Evolutionary conservation across 2,888 invertebrate species (phyloP), one percentile per base, ranked within the genome.

Genomic region (Sycophila texana): DNA sequence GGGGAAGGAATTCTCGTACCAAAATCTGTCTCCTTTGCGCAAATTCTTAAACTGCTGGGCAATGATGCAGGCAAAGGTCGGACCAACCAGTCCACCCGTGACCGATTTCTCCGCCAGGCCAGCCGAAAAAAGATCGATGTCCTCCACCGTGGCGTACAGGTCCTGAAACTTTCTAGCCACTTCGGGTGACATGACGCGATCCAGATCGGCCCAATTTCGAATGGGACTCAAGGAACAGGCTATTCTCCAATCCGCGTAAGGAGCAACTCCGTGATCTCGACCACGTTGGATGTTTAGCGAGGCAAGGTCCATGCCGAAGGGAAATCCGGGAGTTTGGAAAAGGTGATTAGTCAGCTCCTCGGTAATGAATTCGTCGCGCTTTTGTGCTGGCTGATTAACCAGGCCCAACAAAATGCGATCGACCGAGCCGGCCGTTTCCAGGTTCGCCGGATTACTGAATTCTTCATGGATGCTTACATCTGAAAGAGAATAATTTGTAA

Each of bases 201-300:
- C 92, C 53, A 97, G 91, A 85, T 96, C 96, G 12, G 93, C 92
- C 93, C 96, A 97, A 58, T 91, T 92, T 18, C 91, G 91, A 20
- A 96, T 92, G 0, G 92, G 90, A 0, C 94, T 92, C 0, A 96
- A 88, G 0, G 96, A 95, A 87, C 97, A 97, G 0, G 96, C 95
- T 82, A 94, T 93, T 51, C 96, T 92, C 96, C 96, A 97, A 0
- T 93, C 89, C 0, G 95, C 95, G 87, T 97, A 97, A 0, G 95
- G 92, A 0, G 96, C 94, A 0, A 97, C 92, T 0, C 97, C 97
- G 87, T 97, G 97, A 88, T 97, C 97, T 49, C 97, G 92, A 0
- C 96, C 97, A 73, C 95, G 91, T 89, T 97, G 97, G 55, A 97
- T 95, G 85, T 97, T 97, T 74, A 97, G 94, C 0, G 97, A 95